phyloP scores from a whole-genome alignment of 2,888 invertebrate genomes.

The Phytoseiulus persimilis region DNA sequence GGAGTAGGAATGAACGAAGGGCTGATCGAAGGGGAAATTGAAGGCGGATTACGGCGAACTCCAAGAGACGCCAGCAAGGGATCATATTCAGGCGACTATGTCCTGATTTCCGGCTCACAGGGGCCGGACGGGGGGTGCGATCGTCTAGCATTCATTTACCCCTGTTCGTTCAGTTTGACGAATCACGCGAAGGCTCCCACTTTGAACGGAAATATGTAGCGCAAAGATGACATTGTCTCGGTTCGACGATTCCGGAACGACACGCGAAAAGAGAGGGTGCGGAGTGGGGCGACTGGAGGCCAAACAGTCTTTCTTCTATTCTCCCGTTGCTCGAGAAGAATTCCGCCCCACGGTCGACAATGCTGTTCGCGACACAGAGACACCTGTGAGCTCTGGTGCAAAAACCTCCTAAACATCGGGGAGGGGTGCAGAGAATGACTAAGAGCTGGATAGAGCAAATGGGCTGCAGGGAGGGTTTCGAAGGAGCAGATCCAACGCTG shows the following conservation, averaged over 20 bases:
- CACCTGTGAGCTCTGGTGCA: not conserved
- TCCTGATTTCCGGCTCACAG: too few relatives aligned
- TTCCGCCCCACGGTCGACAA: not conserved
- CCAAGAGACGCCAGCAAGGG: too few relatives aligned
- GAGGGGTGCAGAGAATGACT: not conserved
- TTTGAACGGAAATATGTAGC: too few relatives aligned
- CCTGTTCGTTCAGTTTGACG: too few relatives aligned
- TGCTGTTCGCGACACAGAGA: not conserved
- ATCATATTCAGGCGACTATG: too few relatives aligned
- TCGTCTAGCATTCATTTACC: too few relatives aligned
- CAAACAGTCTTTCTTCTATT: not conserved
- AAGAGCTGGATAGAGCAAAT: not conserved
- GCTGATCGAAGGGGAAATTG: not conserved
- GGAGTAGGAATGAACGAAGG: not conserved
- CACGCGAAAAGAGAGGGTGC: not conserved
- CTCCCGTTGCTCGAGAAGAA: not conserved
- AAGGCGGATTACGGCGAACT: too few relatives aligned
- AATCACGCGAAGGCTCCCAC: too few relatives aligned
- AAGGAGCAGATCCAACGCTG: not conserved
- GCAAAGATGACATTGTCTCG: too few relatives aligned
- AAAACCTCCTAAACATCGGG: not conserved
- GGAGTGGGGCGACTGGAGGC: not conserved
- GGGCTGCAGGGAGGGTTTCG: not conserved
- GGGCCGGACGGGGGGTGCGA: too few relatives aligned
- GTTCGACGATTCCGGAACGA: too few relatives aligned